Evolutionary conservation across 2,888 invertebrate species (phyloP).

Genomic region (Leptogaster cylindrica): DNA sequence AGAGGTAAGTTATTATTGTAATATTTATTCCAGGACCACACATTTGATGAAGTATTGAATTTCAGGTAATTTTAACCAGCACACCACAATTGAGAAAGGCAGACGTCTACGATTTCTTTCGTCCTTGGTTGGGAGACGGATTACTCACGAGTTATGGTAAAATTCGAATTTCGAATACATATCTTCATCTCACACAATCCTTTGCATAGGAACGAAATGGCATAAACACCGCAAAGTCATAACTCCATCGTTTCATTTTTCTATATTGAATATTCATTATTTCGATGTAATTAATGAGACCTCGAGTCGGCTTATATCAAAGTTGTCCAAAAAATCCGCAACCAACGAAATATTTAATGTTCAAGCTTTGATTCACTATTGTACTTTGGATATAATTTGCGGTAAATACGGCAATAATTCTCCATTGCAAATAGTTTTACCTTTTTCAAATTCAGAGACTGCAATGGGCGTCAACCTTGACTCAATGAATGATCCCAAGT

Average conservation of each 20-base stretch:
- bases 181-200: background rate
- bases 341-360: slow-evolving; percentile 62
- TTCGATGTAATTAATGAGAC: slow-evolving; percentile 63
- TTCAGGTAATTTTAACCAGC: slow-evolving; percentile 57
- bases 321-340: slow-evolving; percentile 50
- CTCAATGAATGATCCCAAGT: slow-evolving; percentile 62
- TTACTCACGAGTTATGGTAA: slow-evolving; percentile 62
- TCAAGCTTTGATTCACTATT: slow-evolving; percentile 63
- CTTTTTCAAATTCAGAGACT: slow-evolving; percentile 61
- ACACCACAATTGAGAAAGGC: slow-evolving; percentile 63
- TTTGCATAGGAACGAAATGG: slow-evolving; percentile 61
- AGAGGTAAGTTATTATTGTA: slow-evolving; percentile 50
- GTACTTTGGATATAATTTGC: slow-evolving; percentile 64
- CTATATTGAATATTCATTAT: slow-evolving; percentile 64
- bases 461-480: slow-evolving; percentile 70
- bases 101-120: slow-evolving; percentile 57
- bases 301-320: slow-evolving; percentile 62
- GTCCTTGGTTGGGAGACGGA: slow-evolving; percentile 64
- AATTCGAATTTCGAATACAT: no score
- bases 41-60: background rate
- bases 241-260: slow-evolving; percentile 65
- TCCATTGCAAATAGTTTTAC: no score
- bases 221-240: slow-evolving; percentile 64
- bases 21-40: background rate
- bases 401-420: slow-evolving; percentile 57